Evolutionary conservation across 2,888 invertebrate species (phyloP).

Genomic region (Phyllotreta striolata): DNA sequence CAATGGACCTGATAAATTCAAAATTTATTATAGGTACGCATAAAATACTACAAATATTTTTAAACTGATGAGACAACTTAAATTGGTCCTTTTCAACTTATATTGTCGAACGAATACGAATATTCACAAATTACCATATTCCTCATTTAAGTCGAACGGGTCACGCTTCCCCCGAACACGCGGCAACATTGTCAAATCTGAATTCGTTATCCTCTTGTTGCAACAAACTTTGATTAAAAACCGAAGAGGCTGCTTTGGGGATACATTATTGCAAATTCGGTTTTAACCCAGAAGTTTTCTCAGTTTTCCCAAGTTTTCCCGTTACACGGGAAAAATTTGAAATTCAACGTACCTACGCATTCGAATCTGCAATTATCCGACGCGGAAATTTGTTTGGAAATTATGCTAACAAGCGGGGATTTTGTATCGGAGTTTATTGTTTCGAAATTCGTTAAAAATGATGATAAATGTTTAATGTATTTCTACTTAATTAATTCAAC

Average conservation of each 20-base stretch:
- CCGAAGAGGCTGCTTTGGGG: conserved; percentile 15
- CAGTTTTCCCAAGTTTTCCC: conserved; percentile 26
- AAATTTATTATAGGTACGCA: too few species aligned
- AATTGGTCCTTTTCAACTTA: too few species aligned
- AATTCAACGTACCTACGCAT: conserved; percentile 13
- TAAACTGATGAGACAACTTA: too few species aligned
- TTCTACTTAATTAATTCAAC: too few species aligned
- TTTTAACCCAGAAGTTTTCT: conserved; percentile 28
- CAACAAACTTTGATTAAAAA: conserved; percentile 26
- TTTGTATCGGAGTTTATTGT: too few species aligned
- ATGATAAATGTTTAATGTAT: too few species aligned
- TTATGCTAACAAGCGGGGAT: conserved; percentile 1
- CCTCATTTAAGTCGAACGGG: background rate
- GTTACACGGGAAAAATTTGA: conserved; percentile 18
- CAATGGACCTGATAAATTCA: too few species aligned
- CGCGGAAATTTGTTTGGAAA: conserved; percentile 7
- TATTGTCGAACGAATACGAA: background rate
- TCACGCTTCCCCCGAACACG: conserved; percentile 6
- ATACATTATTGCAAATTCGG: conserved; percentile 27
- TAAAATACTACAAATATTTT: too few species aligned
- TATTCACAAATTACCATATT: conserved; percentile 9
- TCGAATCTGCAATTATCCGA: conserved; percentile 11
- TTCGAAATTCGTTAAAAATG: too few species aligned
- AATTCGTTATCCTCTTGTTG: conserved; percentile 15
- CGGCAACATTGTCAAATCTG: conserved; percentile 20